Percentiles rank a stretch among this genome's conserved stretches.
These are phyloP conservation scores for Nezara viridula DNA, from an alignment of 2,888 invertebrate genomes.

Conservation along the genomic window DNA sequence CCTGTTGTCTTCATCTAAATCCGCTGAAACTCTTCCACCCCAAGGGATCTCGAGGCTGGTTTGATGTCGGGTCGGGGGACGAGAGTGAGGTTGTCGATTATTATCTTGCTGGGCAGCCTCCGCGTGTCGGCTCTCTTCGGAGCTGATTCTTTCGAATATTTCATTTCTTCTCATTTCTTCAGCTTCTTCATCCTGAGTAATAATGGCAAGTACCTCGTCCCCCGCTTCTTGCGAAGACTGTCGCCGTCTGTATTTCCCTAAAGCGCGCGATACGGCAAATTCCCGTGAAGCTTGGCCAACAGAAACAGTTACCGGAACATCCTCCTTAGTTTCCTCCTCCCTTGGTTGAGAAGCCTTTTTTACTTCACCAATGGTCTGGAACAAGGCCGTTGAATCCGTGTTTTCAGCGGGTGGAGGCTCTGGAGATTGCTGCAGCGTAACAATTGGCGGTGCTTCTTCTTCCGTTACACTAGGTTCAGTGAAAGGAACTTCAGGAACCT, in stretches of 20 bases:
- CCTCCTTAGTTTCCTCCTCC: constrained; percentile 65
- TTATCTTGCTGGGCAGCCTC: constrained; percentile 71
- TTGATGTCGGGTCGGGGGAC: constrained; percentile 78
- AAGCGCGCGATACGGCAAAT: constrained; percentile 85
- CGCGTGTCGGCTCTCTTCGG: constrained; percentile 65
- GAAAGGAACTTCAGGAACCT: constrained; percentile 1
- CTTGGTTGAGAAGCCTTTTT: constrained; percentile 73
- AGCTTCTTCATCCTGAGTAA: constrained; percentile 66
- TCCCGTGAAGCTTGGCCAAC: constrained; percentile 81
- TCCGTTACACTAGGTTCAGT: not conserved
- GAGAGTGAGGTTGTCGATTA: constrained; percentile 74
- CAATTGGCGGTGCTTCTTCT: not conserved
- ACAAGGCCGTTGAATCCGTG: constrained; percentile 70
- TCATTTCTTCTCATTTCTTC: constrained; percentile 66
- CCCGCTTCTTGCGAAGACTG: constrained; percentile 78
- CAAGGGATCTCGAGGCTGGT: constrained; percentile 86
- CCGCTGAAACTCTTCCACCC: constrained; percentile 72
- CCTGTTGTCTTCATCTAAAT: constrained; percentile 81
- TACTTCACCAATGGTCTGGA: constrained; percentile 82
- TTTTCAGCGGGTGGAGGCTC: constrained; percentile 51
- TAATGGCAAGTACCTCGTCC: constrained; percentile 65
- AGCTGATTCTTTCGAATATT: constrained; percentile 66
- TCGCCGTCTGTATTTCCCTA: constrained; percentile 83
- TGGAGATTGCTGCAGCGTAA: not conserved
- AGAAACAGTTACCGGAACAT: constrained; percentile 70